Percentiles rank a stretch among this genome's conserved stretches.
These are phyloP conservation scores for Chiloscyllium plagiosum DNA, from an alignment of 2,113 vertebrate genomes.

Conservation along the genomic window DNA sequence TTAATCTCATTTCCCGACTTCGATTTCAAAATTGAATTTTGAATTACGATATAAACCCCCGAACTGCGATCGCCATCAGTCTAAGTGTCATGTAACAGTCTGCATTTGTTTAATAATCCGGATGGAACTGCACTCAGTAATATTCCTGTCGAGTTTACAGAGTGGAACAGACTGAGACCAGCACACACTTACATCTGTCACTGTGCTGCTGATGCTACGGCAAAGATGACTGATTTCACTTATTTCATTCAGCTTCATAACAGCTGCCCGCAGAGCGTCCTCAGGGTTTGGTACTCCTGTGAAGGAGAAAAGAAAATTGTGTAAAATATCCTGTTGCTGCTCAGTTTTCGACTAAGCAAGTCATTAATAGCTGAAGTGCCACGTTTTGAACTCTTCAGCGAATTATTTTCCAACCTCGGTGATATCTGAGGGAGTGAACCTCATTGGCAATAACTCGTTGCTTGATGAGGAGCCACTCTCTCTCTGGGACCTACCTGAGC, in stretches of 20 bases:
- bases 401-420: background rate
- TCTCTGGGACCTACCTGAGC: slow-evolving; percentile 19
- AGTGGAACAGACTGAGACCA: background rate
- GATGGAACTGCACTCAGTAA: background rate
- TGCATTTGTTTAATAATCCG: background rate
- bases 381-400: background rate
- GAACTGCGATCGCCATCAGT: too few species aligned
- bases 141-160: background rate
- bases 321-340: background rate
- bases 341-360: too few species aligned
- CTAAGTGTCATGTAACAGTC: background rate
- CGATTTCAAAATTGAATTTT: background rate
- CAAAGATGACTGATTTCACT: background rate
- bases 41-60: background rate
- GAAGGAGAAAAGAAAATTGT: background rate
- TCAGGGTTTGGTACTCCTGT: slow-evolving; percentile 19
- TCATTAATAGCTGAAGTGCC: too few species aligned
- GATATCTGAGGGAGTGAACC: background rate
- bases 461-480: background rate
- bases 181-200: background rate
- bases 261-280: background rate
- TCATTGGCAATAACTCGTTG: background rate
- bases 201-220: background rate
- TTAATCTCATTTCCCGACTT: background rate
- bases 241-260: slow-evolving; percentile 26